phyloP scores from a whole-genome alignment of 2,113 vertebrate genomes.

The Clarias magur region DNA sequence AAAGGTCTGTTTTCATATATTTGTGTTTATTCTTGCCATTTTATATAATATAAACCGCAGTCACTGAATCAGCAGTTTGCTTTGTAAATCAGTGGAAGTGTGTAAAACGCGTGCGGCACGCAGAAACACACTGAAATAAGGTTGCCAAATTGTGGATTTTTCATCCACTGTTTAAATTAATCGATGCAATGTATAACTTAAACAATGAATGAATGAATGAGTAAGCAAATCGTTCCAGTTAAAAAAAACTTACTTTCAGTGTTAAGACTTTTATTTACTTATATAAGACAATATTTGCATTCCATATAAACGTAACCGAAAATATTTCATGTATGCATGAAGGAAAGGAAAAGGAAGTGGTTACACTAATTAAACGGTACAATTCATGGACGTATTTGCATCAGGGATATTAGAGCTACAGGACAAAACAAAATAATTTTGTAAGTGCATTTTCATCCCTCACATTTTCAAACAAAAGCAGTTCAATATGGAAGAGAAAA shows the following conservation, averaged over 20 bases:
- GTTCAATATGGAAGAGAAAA: not conserved
- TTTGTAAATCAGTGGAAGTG: constrained; percentile 11
- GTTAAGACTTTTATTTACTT: no score
- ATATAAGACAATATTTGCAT: not conserved
- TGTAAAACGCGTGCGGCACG: not conserved
- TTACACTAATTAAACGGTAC: not conserved
- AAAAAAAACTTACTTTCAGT: not conserved
- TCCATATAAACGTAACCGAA: not conserved
- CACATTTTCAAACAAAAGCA: not conserved
- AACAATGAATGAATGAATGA: no score
- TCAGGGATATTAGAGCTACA: no score
- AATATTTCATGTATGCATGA: not conserved
- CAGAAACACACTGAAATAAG: not conserved
- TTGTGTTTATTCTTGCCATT: not conserved
- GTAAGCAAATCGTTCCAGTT: no score
- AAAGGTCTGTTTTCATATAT: not conserved
- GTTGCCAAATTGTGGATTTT: not conserved
- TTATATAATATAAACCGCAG: not conserved
- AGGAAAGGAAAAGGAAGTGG: not conserved
- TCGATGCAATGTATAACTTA: not conserved
- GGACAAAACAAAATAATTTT: not conserved
- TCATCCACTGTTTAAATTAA: accelerated
- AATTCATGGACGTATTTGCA: no score
- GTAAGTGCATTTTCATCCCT: not conserved
- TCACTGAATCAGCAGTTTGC: constrained; percentile 18